Evolutionary conservation across 2,113 vertebrate species (phyloP), one percentile per base, ranked within the genome.

Genomic region (Cynocephalus volans): DNA sequence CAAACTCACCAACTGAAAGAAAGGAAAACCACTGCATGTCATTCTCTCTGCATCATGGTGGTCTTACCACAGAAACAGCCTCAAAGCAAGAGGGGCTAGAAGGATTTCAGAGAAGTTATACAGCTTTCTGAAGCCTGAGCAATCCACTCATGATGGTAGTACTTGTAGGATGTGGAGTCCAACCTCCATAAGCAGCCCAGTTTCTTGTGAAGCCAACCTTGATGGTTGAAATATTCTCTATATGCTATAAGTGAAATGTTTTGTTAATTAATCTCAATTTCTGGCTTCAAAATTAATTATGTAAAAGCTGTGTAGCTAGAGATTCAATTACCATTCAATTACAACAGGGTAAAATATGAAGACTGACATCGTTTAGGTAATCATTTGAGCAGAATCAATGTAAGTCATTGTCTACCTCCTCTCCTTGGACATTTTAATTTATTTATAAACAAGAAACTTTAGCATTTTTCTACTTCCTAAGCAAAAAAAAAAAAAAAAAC

Each of bases 1-100:
- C 99, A 98, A 99, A 99, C 94, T 99, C 99, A 0, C 99, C 99
- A 97, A 99, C 99, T 99, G 97, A 88, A 98, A 99, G 70, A 94
- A 54, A 97, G 17, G 90, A 65, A 89, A 31, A 80, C 6, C 6
- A 21, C 15, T 82, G 87, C 65, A 2, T n/a, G 92, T 96, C 91
- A 96, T 9, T 83, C n/a, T 1, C 0, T 21, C 21, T 28, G 54
- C n/a, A 45, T 7, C 79, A 45, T 7, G 36, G 41, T 1, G 48
- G 1, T 19, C 31, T 69, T 58, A 18, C 14, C 36, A 13, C 1
- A 1, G 2, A 62, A 56, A n/a, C 4, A 1, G 17, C 5, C 58
- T 21, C 33, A 62, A 80, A 56, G n/a, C 28, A 82, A 52, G 33
- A 48, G 0, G 14, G 70, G 5, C 12, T 7, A 15, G 31, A 50